Evolutionary conservation across 2,888 invertebrate genomes (phyloP).

Genomic region (Merodon equestris): DNA sequence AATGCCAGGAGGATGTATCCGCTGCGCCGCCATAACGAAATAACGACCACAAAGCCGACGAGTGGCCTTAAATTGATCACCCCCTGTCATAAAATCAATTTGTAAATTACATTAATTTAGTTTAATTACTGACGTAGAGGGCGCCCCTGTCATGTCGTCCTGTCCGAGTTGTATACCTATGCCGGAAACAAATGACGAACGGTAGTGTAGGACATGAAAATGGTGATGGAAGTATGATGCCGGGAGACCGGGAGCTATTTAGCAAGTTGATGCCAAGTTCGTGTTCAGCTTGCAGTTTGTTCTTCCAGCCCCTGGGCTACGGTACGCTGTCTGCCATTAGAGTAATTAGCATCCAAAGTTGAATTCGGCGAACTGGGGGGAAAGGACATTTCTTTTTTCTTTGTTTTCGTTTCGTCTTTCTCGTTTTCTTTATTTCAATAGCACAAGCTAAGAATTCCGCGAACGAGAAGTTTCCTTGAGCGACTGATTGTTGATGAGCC

Average conservation of each 20-base stretch:
- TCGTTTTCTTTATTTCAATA: neutral
- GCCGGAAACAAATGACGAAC: conserved; percentile 1
- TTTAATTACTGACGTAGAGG: conserved; percentile 53
- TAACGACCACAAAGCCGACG: conserved; percentile 43
- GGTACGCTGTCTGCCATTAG: conserved; percentile 64
- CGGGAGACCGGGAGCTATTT: conserved; percentile 37
- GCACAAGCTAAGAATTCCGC: too few relatives aligned
- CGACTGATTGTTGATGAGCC: neutral
- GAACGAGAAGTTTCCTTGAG: conserved; percentile 46
- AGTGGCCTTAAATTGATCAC: conserved; percentile 63
- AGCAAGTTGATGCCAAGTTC: conserved; percentile 62
- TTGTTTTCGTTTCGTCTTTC: conserved; percentile 21
- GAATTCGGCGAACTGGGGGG: conserved; percentile 51
- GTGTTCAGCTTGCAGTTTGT: conserved; percentile 25
- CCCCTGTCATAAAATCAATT: conserved; percentile 66
- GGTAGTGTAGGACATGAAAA: conserved; percentile 47
- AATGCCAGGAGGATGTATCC: too few relatives aligned
- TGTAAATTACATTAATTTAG: conserved; percentile 67
- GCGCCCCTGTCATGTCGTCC: conserved; percentile 9
- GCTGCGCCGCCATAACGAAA: conserved; percentile 4
- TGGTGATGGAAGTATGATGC: conserved; percentile 20
- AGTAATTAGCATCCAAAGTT: conserved; percentile 59
- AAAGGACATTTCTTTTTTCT: conserved; percentile 26
- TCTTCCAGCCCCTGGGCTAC: conserved; percentile 29
- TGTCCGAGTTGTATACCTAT: conserved; percentile 10